Base-by-base conservation (phyloP, 2,797 vertebrate species). In the Tamandua tetradactyla region DNA sequence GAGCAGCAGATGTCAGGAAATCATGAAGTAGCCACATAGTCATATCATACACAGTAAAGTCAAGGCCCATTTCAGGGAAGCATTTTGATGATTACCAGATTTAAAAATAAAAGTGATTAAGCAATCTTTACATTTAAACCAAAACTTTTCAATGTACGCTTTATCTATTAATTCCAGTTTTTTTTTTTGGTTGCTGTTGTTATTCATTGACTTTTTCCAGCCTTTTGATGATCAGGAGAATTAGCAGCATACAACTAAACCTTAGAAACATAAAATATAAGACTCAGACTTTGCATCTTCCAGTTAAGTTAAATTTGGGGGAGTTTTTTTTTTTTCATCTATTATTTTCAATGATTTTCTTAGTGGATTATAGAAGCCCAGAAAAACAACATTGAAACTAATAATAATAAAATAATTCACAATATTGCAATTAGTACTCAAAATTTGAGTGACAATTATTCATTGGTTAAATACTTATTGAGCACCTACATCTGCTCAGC, bases 1-100 rank as follows among this genome's bases (percentile, higher is more conserved):
- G 78, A 96, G 61, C 66, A 93, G 44, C 96, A 96, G 91, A 93
- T 96, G 94, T 71, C 96, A 87, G 87, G 92, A 95, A 96, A 95
- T 68, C 27, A 32, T 68, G 72, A 89, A 96, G 93, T 40, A 40
- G 90, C 78, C 47, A 35, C n/a, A 49, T 84, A 64, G 32, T 74
- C 66, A 17, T 32, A 66, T 86, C 94, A 49, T 25, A 44, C n/a
- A 69, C 37, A 75, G 23, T 49, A 27, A 18, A 96, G 64, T 76
- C 42, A 69, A 30, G 44, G 69, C 61, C 69, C 64, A 82, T 86
- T 92, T 49, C 4, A 32, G 82, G 66, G 49, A 93, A 87, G 40
- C 37, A 62, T 83, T 87, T 66, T 95, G 69, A 96, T 95, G n/a
- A 76, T 87, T 96, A 57, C 90, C 93, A 97, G 93, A 96, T 71